A percentile compares a stretch with the other conserved stretches of the same genome.
These are phyloP conservation scores for Zapus hudsonius DNA, from an alignment of 2,113 vertebrate genomes.

Conservation along the genomic window DNA sequence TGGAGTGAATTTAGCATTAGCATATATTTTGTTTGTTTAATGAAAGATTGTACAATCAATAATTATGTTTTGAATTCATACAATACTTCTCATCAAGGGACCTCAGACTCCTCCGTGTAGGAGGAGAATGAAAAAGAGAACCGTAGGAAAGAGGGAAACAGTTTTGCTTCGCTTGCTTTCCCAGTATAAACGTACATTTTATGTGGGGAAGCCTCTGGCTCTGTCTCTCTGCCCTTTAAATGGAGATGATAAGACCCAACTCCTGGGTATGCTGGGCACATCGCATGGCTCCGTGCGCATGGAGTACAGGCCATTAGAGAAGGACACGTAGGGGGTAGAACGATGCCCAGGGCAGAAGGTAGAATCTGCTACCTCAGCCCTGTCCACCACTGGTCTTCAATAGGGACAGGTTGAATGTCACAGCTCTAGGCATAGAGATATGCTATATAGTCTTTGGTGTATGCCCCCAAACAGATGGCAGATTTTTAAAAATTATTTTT, in stretches of 20 bases:
- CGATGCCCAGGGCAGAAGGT: rapidly evolving
- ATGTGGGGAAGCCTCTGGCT: neutral
- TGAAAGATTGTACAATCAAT: slow-evolving; percentile 76
- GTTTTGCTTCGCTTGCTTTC: neutral
- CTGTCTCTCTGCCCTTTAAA: slow-evolving; percentile 46
- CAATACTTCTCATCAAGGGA: slow-evolving; percentile 72
- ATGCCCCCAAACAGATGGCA: neutral
- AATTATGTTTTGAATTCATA: slow-evolving; percentile 78
- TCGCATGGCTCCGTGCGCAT: neutral
- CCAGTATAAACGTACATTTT: slow-evolving; percentile 30
- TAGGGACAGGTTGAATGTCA: neutral
- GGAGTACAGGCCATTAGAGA: neutral
- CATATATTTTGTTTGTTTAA: slow-evolving; percentile 81
- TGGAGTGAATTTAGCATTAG: slow-evolving; percentile 74
- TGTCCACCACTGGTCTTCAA: neutral
- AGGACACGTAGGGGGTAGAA: rapidly evolving
- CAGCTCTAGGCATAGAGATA: neutral
- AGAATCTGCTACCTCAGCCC: neutral
- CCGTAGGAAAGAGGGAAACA: neutral
- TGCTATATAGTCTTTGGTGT: neutral
- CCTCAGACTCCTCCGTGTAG: slow-evolving; percentile 47
- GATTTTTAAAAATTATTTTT: too few species aligned
- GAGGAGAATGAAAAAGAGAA: slow-evolving; percentile 34
- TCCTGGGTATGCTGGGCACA: neutral
- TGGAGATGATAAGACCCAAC: neutral